A percentile compares a stretch with the other conserved stretches of the same genome.
Evolutionary conservation across 2,797 vertebrate species (phyloP).

Genomic region (Lagorchestes hirsutus): DNA sequence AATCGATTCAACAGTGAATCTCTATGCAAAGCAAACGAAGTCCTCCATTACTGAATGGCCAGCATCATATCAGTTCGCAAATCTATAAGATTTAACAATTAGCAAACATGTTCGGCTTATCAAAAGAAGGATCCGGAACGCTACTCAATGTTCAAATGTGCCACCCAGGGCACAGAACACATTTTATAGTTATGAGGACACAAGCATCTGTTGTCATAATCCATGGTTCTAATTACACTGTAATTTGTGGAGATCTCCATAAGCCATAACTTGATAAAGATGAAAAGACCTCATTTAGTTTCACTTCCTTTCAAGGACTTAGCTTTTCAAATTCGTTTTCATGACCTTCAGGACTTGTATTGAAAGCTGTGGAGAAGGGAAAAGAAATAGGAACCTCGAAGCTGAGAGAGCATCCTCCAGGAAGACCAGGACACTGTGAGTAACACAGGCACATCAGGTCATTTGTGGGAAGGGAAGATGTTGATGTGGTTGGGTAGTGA

Average conservation of each 20-base stretch:
- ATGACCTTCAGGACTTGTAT: not conserved
- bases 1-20: slow-evolving; percentile 10
- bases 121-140: slow-evolving; percentile 40
- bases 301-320: slow-evolving; percentile 26
- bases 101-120: slow-evolving; percentile 1
- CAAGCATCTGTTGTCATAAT: slow-evolving; percentile 8
- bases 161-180: slow-evolving; percentile 7
- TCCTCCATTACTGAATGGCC: not conserved
- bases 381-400: not conserved
- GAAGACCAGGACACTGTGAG: not conserved
- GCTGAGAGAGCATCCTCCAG: not conserved
- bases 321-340: slow-evolving; percentile 27
- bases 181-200: slow-evolving; percentile 14
- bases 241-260: slow-evolving; percentile 56
- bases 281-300: slow-evolving; percentile 32
- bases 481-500: not conserved
- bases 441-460: not conserved
- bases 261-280: slow-evolving; percentile 38
- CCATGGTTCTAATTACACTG: slow-evolving; percentile 37
- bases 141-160: slow-evolving; percentile 34
- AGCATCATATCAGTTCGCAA: slow-evolving; percentile 1
- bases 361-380: not conserved
- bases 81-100: slow-evolving; percentile 36
- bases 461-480: not conserved
- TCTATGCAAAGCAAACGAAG: slow-evolving; percentile 13